These are phyloP conservation scores for Pedionomus torquatus DNA, from an alignment of 2,113 vertebrate genomes.

Conservation along the genomic window DNA sequence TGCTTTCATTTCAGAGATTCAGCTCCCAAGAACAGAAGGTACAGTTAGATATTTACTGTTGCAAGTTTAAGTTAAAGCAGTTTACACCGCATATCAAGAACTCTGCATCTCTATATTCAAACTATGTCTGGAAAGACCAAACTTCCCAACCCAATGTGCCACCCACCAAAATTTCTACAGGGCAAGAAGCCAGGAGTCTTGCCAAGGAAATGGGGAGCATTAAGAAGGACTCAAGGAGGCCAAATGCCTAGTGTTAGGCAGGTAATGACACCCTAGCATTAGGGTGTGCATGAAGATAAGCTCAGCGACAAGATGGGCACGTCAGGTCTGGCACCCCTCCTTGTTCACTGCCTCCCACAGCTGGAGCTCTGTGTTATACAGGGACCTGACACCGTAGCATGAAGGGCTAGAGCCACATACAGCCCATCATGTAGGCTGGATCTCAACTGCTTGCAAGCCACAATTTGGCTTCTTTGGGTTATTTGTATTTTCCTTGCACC, in stretches of 20 bases:
- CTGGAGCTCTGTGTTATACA: not conserved
- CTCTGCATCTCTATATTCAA: not conserved
- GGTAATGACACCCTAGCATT: too few species aligned
- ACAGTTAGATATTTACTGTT: not conserved
- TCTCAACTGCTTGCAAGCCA: not conserved
- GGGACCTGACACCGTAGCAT: not conserved
- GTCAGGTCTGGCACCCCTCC: not conserved
- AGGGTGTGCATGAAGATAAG: not conserved
- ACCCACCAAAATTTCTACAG: not conserved
- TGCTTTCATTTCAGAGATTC: not conserved
- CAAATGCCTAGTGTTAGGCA: too few species aligned
- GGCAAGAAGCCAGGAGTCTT: not conserved
- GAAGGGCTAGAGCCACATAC: not conserved
- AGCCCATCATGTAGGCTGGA: not conserved
- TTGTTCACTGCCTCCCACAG: not conserved
- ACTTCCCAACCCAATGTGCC: not conserved
- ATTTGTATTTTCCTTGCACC: not conserved
- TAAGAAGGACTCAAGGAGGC: not conserved
- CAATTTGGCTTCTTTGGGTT: not conserved
- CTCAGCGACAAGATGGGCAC: fast-evolving
- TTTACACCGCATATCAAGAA: not conserved
- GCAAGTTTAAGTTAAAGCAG: not conserved
- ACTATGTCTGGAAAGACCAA: not conserved
- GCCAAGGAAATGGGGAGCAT: not conserved
- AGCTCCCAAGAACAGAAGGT: not conserved